Percentiles rank a stretch among this genome's conserved stretches.
Evolutionary conservation across 2,113 vertebrate genomes (phyloP).

Genomic region (Eclectus roratus): DNA sequence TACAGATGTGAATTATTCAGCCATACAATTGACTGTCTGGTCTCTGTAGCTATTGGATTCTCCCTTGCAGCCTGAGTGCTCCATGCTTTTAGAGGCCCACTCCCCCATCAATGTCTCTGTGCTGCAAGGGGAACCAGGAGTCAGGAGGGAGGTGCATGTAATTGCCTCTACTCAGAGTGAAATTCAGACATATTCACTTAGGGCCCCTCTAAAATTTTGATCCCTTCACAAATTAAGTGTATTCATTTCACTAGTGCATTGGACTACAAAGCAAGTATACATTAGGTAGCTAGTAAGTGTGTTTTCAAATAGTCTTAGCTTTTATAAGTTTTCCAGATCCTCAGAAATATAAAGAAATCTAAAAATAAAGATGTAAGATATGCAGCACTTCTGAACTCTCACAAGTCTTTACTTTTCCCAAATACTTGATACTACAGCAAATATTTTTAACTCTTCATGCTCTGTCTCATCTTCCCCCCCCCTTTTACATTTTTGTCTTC

Average conservation of each 20-base stretch:
- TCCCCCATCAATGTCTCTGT: background rate
- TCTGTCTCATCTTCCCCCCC: background rate
- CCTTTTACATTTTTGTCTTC: background rate
- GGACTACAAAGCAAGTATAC: background rate
- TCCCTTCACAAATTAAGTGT: background rate
- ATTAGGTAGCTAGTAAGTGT: background rate
- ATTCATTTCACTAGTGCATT: background rate
- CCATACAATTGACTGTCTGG: rapidly evolving
- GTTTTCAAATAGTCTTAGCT: background rate
- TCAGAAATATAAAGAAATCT: background rate
- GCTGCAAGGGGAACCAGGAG: too few relatives aligned
- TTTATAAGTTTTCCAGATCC: background rate
- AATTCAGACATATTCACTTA: background rate
- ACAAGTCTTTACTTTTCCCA: background rate
- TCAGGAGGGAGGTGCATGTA: rapidly evolving
- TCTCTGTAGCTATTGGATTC: background rate
- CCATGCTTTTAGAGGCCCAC: background rate
- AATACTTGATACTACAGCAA: background rate
- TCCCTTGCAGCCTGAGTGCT: background rate
- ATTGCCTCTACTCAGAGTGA: background rate
- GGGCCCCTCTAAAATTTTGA: background rate
- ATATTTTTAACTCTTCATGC: background rate
- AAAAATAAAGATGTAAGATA: background rate
- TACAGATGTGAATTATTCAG: background rate
- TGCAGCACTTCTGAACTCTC: background rate